Evolutionary conservation across 1,140 invertebrate species (phyloP), one percentile per base, ranked within the genome.

Genomic region (Pygmarrhopalites habei): DNA sequence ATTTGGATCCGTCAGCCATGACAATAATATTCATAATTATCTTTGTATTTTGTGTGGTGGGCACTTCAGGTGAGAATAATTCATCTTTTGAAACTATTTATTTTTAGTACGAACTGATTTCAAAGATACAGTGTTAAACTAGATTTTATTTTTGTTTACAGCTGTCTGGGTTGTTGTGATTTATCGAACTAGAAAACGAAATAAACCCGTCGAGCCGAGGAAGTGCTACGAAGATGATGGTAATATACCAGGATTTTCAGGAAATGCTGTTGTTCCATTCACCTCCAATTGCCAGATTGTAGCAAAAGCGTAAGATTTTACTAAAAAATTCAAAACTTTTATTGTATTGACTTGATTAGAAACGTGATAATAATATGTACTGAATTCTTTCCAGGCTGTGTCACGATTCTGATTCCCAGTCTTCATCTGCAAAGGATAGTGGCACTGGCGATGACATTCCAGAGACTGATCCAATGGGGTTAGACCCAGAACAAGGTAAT

Each of bases 131-230:
- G n/a, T n/a, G n/a, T n/a, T n/a, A n/a, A n/a, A n/a, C n/a, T n/a
- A n/a, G n/a, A n/a, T n/a, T n/a, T n/a, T n/a, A n/a, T n/a, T n/a
- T n/a, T n/a, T n/a, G n/a, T n/a, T n/a, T n/a, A n/a, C n/a, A n/a
- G 81, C 92, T 14, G 82, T 94, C 28, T 95, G 92, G 92, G 89
- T 93, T 14, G 84, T 91, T 5, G 87, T 95, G 61, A 93, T 95
- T 70, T 93, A 94, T 74, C 87, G 92, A 71, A 90, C 89, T 1
- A 77, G 86, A 55, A 83, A 83, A 74, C 79, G 82, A 17, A 78
- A 62, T 25, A 59, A 62, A 30, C 56, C 53, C 17, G 44, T 28
- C 35, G 32, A 52, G 21, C 23, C 55, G 21, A 46, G 63, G 55
- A 59, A 59, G 17, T 67, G 60, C 29, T 58, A 67, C 39, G 61